Evolutionary conservation across 2,113 vertebrate species (phyloP).

Genomic region (Eidolon helvum): DNA sequence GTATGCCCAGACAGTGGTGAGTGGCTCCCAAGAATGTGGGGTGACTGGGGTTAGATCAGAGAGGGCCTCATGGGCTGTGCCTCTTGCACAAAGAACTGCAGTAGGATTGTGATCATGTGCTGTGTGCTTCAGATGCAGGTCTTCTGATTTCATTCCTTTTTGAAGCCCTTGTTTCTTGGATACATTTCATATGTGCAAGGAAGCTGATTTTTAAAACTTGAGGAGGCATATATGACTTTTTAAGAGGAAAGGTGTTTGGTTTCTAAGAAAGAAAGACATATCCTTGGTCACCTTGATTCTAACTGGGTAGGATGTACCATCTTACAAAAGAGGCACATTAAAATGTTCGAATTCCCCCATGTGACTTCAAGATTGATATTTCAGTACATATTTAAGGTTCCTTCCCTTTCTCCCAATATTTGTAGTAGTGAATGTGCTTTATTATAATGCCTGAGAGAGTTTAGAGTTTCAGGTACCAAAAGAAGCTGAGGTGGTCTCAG

Average conservation of each 20-base stretch:
- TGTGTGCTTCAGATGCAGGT: neutral
- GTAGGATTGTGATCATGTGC: neutral
- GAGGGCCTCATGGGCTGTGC: neutral
- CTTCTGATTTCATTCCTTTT: neutral
- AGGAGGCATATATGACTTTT: neutral
- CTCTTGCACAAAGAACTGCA: neutral
- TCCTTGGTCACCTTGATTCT: neutral
- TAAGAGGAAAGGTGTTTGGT: neutral
- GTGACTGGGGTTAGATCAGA: neutral
- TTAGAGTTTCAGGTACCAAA: slow-evolving; percentile 38
- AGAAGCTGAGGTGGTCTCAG: neutral
- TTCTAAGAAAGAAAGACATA: neutral
- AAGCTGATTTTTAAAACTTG: neutral
- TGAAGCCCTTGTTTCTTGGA: neutral
- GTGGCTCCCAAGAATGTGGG: neutral
- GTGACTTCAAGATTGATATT: neutral
- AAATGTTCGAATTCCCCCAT: neutral
- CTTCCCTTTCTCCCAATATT: neutral
- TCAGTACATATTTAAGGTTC: neutral
- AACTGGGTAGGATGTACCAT: neutral
- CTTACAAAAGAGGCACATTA: neutral
- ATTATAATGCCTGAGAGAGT: neutral
- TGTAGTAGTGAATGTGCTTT: neutral
- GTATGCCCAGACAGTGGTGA: accelerated
- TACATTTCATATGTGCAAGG: neutral